Percentiles rank a stretch among this genome's conserved stretches.
Conservation (phyloP, 2,797 vertebrate genomes). For the Astyanax mexicanus region DNA sequence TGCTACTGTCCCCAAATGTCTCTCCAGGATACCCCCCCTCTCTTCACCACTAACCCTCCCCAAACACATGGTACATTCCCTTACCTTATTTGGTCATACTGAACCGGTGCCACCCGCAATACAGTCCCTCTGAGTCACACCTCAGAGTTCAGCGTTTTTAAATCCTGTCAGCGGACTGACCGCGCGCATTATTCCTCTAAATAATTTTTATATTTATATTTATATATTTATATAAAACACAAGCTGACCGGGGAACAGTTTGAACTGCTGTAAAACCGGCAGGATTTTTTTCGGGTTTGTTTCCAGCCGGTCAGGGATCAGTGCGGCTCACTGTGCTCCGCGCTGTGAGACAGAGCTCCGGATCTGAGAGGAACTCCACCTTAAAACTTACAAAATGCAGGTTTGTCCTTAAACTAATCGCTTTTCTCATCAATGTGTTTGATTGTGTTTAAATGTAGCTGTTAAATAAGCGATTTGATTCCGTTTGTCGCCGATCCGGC, state of each 20-base stretch:
- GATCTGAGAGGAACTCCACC: constrained; percentile 13
- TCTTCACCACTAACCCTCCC: constrained; percentile 53
- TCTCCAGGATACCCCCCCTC: constrained; percentile 47
- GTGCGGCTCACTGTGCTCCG: constrained; percentile 64
- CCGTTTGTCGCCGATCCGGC: background rate
- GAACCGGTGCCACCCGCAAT: constrained; percentile 73
- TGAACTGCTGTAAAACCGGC: too few species aligned
- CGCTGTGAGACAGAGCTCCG: constrained; percentile 60
- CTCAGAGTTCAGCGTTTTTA: constrained; percentile 6
- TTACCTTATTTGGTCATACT: constrained; percentile 72
- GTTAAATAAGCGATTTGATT: background rate
- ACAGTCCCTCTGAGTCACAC: constrained; percentile 59
- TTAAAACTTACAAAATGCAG: constrained; percentile 38
- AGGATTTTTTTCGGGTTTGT: too few species aligned
- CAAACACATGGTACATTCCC: constrained; percentile 60
- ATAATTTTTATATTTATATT: too few species aligned
- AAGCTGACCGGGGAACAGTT: too few species aligned
- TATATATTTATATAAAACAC: too few species aligned
- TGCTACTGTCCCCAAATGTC: background rate
- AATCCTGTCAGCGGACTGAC: too few species aligned
- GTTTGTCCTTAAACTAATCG: constrained; percentile 8
- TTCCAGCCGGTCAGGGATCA: constrained; percentile 59
- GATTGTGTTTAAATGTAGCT: background rate
- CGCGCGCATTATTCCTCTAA: background rate
- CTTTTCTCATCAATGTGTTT: too few species aligned